Evolutionary conservation across 2,113 vertebrate genomes (phyloP).

Genomic region (Thalassarche chlororhynchos): DNA sequence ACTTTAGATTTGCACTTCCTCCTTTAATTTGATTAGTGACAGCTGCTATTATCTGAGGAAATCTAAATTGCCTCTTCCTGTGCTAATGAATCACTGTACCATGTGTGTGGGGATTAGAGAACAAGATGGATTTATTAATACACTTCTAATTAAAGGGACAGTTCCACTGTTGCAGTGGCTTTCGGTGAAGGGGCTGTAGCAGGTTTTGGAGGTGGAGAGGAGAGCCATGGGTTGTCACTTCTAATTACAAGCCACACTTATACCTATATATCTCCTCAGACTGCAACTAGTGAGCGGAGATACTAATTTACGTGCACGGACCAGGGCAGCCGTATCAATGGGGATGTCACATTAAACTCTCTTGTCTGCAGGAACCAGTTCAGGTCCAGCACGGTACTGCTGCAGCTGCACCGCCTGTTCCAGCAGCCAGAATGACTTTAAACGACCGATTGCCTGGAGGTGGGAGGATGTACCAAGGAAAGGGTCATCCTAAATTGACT

Average conservation of each 20-base stretch:
- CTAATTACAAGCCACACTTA: not conserved
- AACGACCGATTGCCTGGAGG: not conserved
- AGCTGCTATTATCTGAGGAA: slow-evolving; percentile 79
- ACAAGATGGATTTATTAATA: slow-evolving; percentile 77
- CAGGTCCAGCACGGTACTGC: not conserved
- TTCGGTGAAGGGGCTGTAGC: not conserved
- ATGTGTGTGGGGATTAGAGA: slow-evolving; percentile 66
- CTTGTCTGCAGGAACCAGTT: not conserved
- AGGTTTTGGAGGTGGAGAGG: not conserved
- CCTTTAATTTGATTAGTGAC: slow-evolving; percentile 74
- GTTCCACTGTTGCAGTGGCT: slow-evolving; percentile 3
- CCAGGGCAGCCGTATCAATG: not conserved
- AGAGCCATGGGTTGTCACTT: not conserved
- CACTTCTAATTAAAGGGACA: slow-evolving; percentile 74
- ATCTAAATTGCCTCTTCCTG: slow-evolving; percentile 78
- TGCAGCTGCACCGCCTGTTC: not conserved
- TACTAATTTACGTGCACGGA: not conserved
- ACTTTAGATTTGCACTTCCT: slow-evolving; percentile 52
- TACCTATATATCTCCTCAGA: slow-evolving; percentile 8
- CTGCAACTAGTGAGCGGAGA: not conserved
- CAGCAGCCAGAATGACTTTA: not conserved
- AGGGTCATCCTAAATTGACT: not conserved
- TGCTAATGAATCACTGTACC: slow-evolving; percentile 76
- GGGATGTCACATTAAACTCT: not conserved
- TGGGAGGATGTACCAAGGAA: not conserved